Base-by-base conservation (phyloP, 2,888 invertebrate genomes). In the Galerucella pusilla region DNA sequence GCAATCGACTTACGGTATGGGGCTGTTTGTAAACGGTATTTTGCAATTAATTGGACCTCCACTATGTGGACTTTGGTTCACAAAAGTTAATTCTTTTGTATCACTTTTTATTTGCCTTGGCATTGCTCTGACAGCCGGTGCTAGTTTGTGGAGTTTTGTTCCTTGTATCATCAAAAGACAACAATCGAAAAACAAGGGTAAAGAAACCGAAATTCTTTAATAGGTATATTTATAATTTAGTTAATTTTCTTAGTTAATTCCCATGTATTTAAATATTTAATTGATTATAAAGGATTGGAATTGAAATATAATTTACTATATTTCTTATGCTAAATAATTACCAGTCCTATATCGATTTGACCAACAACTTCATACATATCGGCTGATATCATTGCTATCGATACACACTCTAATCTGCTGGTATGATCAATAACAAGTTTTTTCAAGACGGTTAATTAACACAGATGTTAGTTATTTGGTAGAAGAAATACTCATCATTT, bases 1-100 rank as follows among this genome's bases (percentile, higher is more conserved):
- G 0, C 94, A 95, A 84, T 94, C 95, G 0, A 94, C 95, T 0
- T 96, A 96, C 82, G 96, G 96, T 0, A 95, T 96, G 46, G 95
- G 95, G 79, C 88, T 96, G 46, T 96, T 96, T 81, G 91, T 96
- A 12, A 96, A 96, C 82, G 96, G 96, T 1, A 90, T 96, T 67
- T 86, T 96, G 28, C 96, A 96, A 85, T 85, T 96, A 61, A 88
- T 94, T 2, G 96, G 96, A 0, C 96, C 96, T 1, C 96, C 96
- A 0, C 88, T 96, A n/a, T 95, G 95, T 84, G 95, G 95, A 0
- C 81, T 91, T 4, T 92, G 94, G 90, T 93, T 89, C 77, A 92
- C 93, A 79, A 73, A 79, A 28, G 90, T 92, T 0, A 85, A 90
- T 1, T 92, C 92, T 0, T 95, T 94, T 84, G 91, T 91, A 77